Percentiles rank a stretch among this genome's conserved stretches.
Evolutionary conservation across 2,888 invertebrate species (phyloP).

Genomic region (Apodemia duryi): DNA sequence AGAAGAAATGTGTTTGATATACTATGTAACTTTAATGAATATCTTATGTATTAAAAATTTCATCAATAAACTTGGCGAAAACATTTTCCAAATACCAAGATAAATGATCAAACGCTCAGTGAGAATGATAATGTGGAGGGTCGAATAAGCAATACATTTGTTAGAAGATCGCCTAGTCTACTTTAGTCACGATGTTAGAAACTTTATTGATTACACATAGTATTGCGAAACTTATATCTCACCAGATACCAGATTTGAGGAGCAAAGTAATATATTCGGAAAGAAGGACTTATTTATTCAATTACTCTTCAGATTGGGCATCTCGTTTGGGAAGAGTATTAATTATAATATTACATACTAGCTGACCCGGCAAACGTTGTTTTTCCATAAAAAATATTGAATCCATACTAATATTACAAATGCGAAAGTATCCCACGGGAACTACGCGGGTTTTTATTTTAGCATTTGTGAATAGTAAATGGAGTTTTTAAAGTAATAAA

Average conservation of each 20-base stretch:
- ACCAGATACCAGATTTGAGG: too few species aligned
- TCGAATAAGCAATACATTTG: slow-evolving; percentile 30
- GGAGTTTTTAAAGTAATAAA: too few species aligned
- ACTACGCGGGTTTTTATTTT: too few species aligned
- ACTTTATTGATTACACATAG: background rate
- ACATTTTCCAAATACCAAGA: background rate
- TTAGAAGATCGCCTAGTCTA: slow-evolving; percentile 18
- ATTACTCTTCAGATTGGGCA: background rate
- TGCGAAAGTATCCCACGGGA: too few species aligned
- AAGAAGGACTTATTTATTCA: background rate
- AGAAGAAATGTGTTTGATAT: too few species aligned
- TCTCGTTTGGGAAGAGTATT: too few species aligned
- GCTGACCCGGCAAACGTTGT: too few species aligned
- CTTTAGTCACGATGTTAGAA: background rate
- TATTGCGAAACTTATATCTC: background rate
- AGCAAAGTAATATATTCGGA: background rate
- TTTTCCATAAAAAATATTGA: too few species aligned
- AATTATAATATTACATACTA: too few species aligned
- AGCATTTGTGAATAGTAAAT: too few species aligned
- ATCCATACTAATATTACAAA: too few species aligned
- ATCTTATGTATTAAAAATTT: background rate
- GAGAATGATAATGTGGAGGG: slow-evolving; percentile 23
- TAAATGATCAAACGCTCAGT: slow-evolving; percentile 16
- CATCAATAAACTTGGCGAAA: background rate
- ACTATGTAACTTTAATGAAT: too few species aligned